phyloP scores from a whole-genome alignment of 1,140 invertebrate genomes.

The Rhagoletis zephyria region DNA sequence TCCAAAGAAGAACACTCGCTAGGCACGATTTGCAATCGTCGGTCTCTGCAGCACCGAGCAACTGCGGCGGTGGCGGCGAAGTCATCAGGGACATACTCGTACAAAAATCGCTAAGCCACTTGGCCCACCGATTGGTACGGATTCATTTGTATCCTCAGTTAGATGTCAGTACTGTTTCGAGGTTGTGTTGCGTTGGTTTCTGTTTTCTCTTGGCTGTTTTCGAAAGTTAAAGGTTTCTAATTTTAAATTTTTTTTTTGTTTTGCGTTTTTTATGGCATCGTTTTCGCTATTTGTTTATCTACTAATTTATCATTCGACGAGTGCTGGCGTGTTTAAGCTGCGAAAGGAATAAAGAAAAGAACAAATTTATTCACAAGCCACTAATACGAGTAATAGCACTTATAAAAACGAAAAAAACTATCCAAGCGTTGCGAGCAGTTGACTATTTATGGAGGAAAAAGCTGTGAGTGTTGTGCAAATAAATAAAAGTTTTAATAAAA shows the following conservation, averaged over 20 bases:
- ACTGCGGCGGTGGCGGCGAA: background rate
- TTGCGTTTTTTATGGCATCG: background rate
- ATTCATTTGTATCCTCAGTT: constrained; percentile 41
- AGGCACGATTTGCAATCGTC: constrained; percentile 23
- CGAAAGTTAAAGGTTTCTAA: background rate
- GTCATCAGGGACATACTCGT: constrained; percentile 7
- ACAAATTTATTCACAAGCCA: background rate
- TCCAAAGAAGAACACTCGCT: background rate
- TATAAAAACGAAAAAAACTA: constrained; percentile 11
- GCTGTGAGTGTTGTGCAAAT: background rate
- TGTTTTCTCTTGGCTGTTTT: constrained; percentile 33
- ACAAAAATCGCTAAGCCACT: background rate
- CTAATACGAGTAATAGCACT: background rate
- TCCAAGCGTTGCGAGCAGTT: background rate
- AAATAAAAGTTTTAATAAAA: background rate
- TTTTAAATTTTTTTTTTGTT: background rate
- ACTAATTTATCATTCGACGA: background rate
- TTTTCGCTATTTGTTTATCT: background rate
- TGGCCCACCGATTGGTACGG: constrained; percentile 6
- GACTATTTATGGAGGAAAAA: background rate
- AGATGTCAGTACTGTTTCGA: constrained; percentile 20
- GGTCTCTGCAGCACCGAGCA: background rate
- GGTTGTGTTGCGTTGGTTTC: constrained; percentile 27
- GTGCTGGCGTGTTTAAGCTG: background rate
- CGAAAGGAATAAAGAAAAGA: background rate